Evolutionary conservation across 2,888 invertebrate species (phyloP).

Genomic region (Aporophyla nigra): DNA sequence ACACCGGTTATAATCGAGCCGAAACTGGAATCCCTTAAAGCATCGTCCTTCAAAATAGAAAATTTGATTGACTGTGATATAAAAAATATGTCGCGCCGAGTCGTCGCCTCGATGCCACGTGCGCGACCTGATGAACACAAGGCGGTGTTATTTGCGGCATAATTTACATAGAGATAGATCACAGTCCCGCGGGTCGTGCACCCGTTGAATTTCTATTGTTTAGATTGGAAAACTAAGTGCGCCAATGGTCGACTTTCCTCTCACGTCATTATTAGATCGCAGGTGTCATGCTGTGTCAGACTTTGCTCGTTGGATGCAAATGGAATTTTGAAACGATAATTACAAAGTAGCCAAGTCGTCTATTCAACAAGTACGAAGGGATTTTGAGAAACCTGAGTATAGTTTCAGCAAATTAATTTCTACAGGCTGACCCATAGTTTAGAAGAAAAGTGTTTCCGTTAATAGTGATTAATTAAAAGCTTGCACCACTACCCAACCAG

Average conservation of each 20-base stretch:
- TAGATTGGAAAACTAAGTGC: slow-evolving; percentile 91
- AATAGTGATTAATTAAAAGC: slow-evolving; percentile 71
- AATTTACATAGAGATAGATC: slow-evolving; percentile 91
- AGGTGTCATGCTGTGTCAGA: slow-evolving; percentile 74
- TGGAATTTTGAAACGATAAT: slow-evolving; percentile 12
- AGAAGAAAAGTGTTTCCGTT: slow-evolving; percentile 12
- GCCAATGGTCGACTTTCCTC: slow-evolving; percentile 85
- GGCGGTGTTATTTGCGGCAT: slow-evolving; percentile 88
- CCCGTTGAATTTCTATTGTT: slow-evolving; percentile 91
- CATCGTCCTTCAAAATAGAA: slow-evolving; percentile 60
- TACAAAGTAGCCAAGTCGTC: neutral
- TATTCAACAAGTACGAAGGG: neutral
- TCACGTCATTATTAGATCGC: slow-evolving; percentile 86
- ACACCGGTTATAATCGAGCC: slow-evolving; percentile 56
- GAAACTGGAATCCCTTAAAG: slow-evolving; percentile 69
- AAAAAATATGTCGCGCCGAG: slow-evolving; percentile 70
- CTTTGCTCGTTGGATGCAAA: slow-evolving; percentile 41
- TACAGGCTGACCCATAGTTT: neutral
- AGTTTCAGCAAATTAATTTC: neutral
- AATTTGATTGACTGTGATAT: slow-evolving; percentile 68
- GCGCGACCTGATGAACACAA: slow-evolving; percentile 84
- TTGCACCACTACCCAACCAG: slow-evolving; percentile 73
- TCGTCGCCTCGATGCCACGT: slow-evolving; percentile 73
- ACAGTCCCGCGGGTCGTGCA: slow-evolving; percentile 87
- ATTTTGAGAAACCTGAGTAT: neutral